Evolutionary conservation across 1,140 invertebrate species (phyloP).

Genomic region (Caerostris extrusa): DNA sequence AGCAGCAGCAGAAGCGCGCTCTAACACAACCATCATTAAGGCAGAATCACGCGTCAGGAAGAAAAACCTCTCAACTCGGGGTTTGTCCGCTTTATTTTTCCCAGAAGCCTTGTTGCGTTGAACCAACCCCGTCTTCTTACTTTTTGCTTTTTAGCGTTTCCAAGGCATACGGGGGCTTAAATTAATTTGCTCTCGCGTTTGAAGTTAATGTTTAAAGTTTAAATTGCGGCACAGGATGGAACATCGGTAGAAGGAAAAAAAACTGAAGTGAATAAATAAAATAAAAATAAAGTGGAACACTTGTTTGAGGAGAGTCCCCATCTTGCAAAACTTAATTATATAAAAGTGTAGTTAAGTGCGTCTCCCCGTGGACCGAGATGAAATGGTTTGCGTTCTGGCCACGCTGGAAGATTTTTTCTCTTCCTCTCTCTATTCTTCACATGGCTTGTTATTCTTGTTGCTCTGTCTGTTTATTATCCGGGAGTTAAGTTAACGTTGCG

Average conservation of each 20-base stretch:
- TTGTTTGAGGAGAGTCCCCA: neutral
- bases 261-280: neutral
- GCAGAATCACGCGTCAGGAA: slow-evolving; percentile 25
- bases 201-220: slow-evolving; percentile 29
- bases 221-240: slow-evolving; percentile 13
- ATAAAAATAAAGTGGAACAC: slow-evolving; percentile 20
- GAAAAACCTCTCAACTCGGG: neutral
- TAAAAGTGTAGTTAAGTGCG: slow-evolving; percentile 24
- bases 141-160: slow-evolving; percentile 9
- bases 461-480: neutral
- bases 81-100: slow-evolving; percentile 10
- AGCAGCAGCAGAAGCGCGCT: neutral
- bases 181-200: slow-evolving; percentile 16
- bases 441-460: neutral
- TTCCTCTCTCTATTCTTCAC: neutral
- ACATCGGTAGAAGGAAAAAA: neutral
- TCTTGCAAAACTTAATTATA: slow-evolving; percentile 24
- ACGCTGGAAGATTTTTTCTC: neutral
- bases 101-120: slow-evolving; percentile 10
- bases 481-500: neutral
- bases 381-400: neutral
- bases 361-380: neutral
- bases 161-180: neutral
- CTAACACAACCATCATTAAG: neutral
- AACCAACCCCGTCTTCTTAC: neutral